A percentile compares a stretch with the other conserved stretches of the same genome.
phyloP scores from a whole-genome alignment of 2,797 vertebrate species.

The Gambelia wislizenii region DNA sequence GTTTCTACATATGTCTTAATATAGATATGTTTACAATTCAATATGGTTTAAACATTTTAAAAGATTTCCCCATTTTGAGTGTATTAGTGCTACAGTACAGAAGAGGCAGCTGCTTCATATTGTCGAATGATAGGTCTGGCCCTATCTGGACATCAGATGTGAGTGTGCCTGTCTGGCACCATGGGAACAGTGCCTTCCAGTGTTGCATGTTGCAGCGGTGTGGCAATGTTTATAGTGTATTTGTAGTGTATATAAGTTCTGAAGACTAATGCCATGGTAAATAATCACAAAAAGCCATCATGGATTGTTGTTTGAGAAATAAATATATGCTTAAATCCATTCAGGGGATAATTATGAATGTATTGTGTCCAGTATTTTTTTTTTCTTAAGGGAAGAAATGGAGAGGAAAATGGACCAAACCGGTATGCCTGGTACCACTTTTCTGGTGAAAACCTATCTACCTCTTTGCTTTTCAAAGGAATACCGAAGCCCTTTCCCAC shows the following conservation, averaged over 20 bases:
- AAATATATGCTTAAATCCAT: not conserved
- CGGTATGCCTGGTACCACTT: conserved; percentile 41
- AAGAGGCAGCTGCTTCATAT: not conserved
- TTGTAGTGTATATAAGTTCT: conserved; percentile 35
- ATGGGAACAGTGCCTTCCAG: not conserved
- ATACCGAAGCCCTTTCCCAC: conserved; percentile 43
- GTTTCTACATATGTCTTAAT: not conserved
- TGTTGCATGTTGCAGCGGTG: not conserved
- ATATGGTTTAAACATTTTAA: not conserved
- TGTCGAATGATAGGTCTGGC: not conserved
- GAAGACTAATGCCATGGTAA: not conserved
- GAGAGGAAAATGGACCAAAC: not conserved
- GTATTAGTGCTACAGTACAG: not conserved
- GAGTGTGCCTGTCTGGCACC: not conserved
- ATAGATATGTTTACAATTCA: not conserved
- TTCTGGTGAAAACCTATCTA: conserved; percentile 59
- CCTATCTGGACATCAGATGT: not conserved
- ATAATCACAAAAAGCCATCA: not conserved
- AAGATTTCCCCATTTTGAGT: not conserved
- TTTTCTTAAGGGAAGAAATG: not conserved
- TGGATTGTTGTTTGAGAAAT: not conserved
- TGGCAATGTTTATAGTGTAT: not conserved
- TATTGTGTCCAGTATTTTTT: not conserved
- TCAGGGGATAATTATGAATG: not conserved
- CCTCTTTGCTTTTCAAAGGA: conserved; percentile 66